A percentile compares a stretch with the other conserved stretches of the same genome.
Conservation (phyloP, 2,888 invertebrate species). For the Plutella xylostella region DNA sequence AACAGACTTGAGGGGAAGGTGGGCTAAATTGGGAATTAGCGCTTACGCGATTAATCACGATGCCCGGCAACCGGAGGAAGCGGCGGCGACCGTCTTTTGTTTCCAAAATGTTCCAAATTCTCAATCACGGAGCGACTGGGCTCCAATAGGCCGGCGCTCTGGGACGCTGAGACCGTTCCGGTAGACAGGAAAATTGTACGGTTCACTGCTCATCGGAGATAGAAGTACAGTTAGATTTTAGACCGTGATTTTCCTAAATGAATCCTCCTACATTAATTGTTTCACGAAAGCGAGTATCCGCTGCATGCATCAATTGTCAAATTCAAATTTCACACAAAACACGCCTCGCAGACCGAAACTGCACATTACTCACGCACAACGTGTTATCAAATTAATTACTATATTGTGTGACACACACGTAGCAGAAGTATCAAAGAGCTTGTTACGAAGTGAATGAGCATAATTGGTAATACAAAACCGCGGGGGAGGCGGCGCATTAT, state of each 20-base stretch:
- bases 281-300: too few relatives aligned
- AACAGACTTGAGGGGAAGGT: conserved; percentile 42
- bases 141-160: conserved; percentile 40
- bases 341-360: too few relatives aligned
- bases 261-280: not conserved
- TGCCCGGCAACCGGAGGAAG: conserved; percentile 12
- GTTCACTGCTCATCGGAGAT: conserved; percentile 58
- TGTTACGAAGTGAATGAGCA: conserved; percentile 52
- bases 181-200: conserved; percentile 55
- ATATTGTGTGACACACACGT: not conserved
- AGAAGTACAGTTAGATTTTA: conserved; percentile 22
- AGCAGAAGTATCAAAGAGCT: conserved; percentile 3
- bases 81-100: conserved; percentile 28
- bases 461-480: conserved; percentile 68
- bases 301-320: too few relatives aligned
- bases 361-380: too few relatives aligned
- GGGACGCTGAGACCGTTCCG: conserved; percentile 32
- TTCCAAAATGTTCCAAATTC: conserved; percentile 23
- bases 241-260: not conserved
- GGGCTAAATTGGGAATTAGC: conserved; percentile 68
- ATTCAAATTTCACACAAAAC: too few relatives aligned
- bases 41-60: conserved; percentile 64
- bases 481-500: conserved; percentile 44
- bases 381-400: not conserved
- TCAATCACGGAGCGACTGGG: conserved; percentile 28